A percentile compares a stretch with the other conserved stretches of the same genome.
Evolutionary conservation across 1,140 invertebrate species (phyloP).

Genomic region (Magallana angulata): DNA sequence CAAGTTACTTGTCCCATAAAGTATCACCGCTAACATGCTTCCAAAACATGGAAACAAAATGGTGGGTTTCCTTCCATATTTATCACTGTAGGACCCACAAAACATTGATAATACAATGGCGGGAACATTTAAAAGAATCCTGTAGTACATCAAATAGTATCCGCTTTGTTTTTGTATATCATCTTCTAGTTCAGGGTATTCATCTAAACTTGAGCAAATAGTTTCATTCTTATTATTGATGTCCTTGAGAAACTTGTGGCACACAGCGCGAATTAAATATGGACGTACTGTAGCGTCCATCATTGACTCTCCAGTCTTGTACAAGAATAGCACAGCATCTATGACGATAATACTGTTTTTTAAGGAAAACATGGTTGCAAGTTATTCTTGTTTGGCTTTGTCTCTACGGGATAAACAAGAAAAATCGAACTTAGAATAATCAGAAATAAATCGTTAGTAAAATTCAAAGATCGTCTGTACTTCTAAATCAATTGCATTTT

Average conservation of each 20-base stretch:
- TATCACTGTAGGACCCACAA: slow-evolving; percentile 79
- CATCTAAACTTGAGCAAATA: slow-evolving; percentile 61
- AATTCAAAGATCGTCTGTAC: too few species aligned
- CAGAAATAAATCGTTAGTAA: too few species aligned
- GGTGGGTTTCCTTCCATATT: slow-evolving; percentile 75
- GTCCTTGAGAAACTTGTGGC: slow-evolving; percentile 68
- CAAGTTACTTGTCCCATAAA: slow-evolving; percentile 72
- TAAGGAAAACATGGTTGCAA: not conserved
- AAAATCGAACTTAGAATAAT: too few species aligned
- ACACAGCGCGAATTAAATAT: slow-evolving; percentile 74
- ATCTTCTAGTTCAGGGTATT: slow-evolving; percentile 63
- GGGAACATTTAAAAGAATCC: slow-evolving; percentile 76
- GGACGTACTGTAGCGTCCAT: slow-evolving; percentile 75
- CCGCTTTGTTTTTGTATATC: slow-evolving; percentile 71
- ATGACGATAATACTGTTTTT: slow-evolving; percentile 53
- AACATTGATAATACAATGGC: slow-evolving; percentile 76
- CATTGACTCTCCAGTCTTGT: slow-evolving; percentile 77
- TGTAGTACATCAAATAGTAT: slow-evolving; percentile 73
- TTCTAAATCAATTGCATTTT: too few species aligned
- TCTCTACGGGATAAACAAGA: too few species aligned
- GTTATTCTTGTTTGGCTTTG: too few species aligned
- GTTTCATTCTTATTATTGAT: slow-evolving; percentile 59
- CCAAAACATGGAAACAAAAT: slow-evolving; percentile 77
- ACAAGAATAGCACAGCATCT: slow-evolving; percentile 76
- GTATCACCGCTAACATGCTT: slow-evolving; percentile 70